Evolutionary conservation across 2,888 invertebrate species (phyloP).

Genomic region (Notodonta dromedarius): DNA sequence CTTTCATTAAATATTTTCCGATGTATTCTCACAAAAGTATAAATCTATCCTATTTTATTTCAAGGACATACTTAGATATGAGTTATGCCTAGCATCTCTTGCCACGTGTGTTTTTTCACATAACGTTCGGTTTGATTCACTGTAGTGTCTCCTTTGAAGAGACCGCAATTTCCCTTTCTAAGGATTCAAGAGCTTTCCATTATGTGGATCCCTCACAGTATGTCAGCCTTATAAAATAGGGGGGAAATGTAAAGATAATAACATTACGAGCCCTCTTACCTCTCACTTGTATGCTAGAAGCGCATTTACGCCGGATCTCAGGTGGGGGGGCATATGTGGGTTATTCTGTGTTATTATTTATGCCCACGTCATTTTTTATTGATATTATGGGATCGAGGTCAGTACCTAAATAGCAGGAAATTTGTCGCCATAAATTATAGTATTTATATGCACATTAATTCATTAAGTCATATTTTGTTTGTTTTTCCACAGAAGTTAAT

Average conservation of each 20-base stretch:
- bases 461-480: no score
- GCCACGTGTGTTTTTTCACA: constrained; percentile 11
- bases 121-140: constrained; percentile 30
- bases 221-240: constrained; percentile 42
- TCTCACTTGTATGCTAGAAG: constrained; percentile 28
- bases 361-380: no score
- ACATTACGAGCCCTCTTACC: constrained; percentile 38
- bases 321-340: no score
- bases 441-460: no score
- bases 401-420: no score
- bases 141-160: constrained; percentile 38
- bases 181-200: constrained; percentile 53
- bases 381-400: no score
- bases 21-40: neutral
- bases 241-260: constrained; percentile 57
- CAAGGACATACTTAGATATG: neutral
- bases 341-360: no score
- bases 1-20: no score
- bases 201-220: constrained; percentile 42
- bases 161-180: constrained; percentile 53
- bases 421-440: no score
- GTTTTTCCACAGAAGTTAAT: no score
- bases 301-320: constrained; percentile 17
- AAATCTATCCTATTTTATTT: neutral
- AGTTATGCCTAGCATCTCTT: constrained; percentile 3